These are phyloP conservation scores for Vanessa cardui DNA, from an alignment of 2,888 invertebrate species.

Conservation along the genomic window DNA sequence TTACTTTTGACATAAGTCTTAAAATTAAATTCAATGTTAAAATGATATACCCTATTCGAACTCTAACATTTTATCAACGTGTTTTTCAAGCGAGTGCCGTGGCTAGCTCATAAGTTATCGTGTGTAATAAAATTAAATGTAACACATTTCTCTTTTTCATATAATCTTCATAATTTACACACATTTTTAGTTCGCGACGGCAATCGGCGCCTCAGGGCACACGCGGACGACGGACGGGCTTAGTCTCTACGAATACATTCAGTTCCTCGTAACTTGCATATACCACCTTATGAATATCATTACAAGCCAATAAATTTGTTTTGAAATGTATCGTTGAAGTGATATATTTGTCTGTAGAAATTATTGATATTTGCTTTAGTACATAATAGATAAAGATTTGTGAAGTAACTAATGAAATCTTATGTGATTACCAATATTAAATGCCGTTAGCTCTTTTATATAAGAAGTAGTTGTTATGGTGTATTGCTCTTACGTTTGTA, in stretches of 20 bases:
- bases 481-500: no score
- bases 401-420: background rate
- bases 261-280: constrained; percentile 31
- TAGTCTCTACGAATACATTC: constrained; percentile 26
- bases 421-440: background rate
- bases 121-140: constrained; percentile 83
- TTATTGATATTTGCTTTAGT: constrained; percentile 10
- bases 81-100: constrained; percentile 76
- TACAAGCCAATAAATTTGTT: constrained; percentile 30
- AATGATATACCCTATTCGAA: constrained; percentile 12
- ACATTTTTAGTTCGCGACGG: constrained; percentile 78
- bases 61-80: constrained; percentile 53
- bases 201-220: constrained; percentile 67
- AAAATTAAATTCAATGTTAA: constrained; percentile 27
- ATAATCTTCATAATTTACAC: constrained; percentile 82
- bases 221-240: constrained; percentile 42
- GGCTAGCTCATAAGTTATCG: constrained; percentile 80
- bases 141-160: constrained; percentile 82
- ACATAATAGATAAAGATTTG: constrained; percentile 1
- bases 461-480: no score
- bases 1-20: background rate
- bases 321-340: constrained; percentile 10
- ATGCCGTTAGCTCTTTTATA: no score
- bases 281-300: constrained; percentile 31
- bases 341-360: constrained; percentile 4